These are phyloP conservation scores for Calliopum simillimum DNA, from an alignment of 2,888 invertebrate genomes.

Conservation along the genomic window DNA sequence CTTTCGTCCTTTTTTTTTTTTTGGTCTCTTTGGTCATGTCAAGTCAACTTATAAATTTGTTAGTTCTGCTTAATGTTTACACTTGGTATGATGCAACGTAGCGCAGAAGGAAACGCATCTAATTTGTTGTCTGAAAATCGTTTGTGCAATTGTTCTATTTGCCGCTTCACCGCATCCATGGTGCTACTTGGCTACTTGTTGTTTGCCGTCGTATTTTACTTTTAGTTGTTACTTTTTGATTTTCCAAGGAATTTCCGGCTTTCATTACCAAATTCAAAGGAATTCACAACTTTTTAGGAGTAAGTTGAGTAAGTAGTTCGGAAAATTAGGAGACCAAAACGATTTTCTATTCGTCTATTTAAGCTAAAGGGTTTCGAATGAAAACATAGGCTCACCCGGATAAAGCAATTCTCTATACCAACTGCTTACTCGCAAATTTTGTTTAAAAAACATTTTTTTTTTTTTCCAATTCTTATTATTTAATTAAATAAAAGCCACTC, in stretches of 20 bases:
- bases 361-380: too few relatives aligned
- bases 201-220: conserved; percentile 3
- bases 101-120: conserved; percentile 14
- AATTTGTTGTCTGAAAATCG: conserved; percentile 15
- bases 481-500: too few relatives aligned
- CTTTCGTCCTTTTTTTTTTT: neutral
- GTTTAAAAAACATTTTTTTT: too few relatives aligned
- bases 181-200: conserved; percentile 23
- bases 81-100: neutral
- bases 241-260: conserved; percentile 16
- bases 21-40: too few relatives aligned
- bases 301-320: too few relatives aligned
- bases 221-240: conserved; percentile 2
- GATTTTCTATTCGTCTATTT: too few relatives aligned
- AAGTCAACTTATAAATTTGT: too few relatives aligned
- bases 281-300: conserved; percentile 20
- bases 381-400: too few relatives aligned
- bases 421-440: too few relatives aligned
- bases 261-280: conserved; percentile 4
- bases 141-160: conserved; percentile 31
- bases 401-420: too few relatives aligned
- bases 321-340: too few relatives aligned
- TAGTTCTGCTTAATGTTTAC: neutral
- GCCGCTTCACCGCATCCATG: conserved; percentile 29
- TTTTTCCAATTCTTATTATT: too few relatives aligned